A percentile compares a stretch with the other conserved stretches of the same genome.
Conservation (phyloP, 2,797 vertebrate genomes). For the Oryzias dopingdopingensis region DNA sequence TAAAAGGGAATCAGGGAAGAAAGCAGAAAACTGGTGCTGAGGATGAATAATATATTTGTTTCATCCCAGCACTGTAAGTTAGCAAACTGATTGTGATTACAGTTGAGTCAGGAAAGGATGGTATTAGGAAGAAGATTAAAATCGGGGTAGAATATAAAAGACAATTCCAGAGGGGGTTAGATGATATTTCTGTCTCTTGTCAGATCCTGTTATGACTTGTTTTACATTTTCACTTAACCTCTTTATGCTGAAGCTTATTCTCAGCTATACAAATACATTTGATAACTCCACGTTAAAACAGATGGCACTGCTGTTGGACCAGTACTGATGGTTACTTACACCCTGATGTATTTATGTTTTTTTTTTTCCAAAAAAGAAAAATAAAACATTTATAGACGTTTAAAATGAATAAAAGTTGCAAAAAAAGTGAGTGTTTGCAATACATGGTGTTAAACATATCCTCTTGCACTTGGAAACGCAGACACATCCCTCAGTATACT, state of each 20-base stretch:
- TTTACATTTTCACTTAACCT: conserved; percentile 72
- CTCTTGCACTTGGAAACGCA: conserved; percentile 21
- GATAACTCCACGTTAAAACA: conserved; percentile 58
- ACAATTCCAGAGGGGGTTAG: conserved; percentile 51
- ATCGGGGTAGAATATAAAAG: conserved; percentile 61
- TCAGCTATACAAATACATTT: conserved; percentile 56
- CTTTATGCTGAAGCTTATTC: conserved; percentile 57
- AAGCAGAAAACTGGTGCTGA: conserved; percentile 58
- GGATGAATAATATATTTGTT: conserved; percentile 73
- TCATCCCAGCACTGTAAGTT: conserved; percentile 69
- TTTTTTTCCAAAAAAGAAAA: not conserved
- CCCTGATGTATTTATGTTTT: not conserved
- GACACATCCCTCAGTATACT: conserved; percentile 22
- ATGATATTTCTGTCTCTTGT: conserved; percentile 68
- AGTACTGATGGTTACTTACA: no score
- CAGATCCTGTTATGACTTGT: conserved; percentile 73
- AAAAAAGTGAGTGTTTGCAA: conserved; percentile 15
- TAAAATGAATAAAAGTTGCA: conserved; percentile 14
- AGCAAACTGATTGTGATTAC: conserved; percentile 74
- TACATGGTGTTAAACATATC: conserved; percentile 34
- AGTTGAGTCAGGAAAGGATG: conserved; percentile 71
- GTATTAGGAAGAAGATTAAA: conserved; percentile 70
- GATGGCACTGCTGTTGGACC: conserved; percentile 23
- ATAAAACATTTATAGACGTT: conserved; percentile 1
- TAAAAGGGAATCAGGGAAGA: conserved; percentile 67